Conservation (phyloP, 1,140 invertebrate genomes). For the Drosophila orena region DNA sequence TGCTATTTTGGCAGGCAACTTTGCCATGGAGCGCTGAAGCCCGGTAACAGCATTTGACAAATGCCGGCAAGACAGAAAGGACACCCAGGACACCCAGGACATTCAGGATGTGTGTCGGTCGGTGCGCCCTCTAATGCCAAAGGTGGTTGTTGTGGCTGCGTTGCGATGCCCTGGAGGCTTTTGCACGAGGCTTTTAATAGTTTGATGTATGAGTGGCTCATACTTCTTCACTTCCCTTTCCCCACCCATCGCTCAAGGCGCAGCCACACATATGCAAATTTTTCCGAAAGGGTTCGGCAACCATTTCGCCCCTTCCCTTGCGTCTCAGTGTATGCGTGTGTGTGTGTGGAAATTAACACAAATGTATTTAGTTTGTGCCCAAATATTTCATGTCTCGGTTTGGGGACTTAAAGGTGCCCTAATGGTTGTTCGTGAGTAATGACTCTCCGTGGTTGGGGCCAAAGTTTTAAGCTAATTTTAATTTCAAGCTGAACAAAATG, state of each 20-base stretch:
- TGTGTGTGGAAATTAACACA: conserved; percentile 74
- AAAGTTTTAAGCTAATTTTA: conserved; percentile 64
- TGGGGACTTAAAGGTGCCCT: conserved; percentile 62
- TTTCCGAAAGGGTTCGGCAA: conserved; percentile 46
- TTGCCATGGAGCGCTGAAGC: conserved; percentile 48
- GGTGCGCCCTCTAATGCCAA: conserved; percentile 12
- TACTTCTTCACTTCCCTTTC: conserved; percentile 1
- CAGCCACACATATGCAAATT: conserved; percentile 79
- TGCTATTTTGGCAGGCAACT: conserved; percentile 71
- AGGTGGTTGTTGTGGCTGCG: conserved; percentile 53
- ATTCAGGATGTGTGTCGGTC: background rate
- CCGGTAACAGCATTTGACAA: conserved; percentile 76
- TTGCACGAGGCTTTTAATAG: conserved; percentile 76
- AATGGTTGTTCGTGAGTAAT: conserved; percentile 44
- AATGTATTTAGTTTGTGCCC: conserved; percentile 76
- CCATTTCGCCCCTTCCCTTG: conserved; percentile 5
- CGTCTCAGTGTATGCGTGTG: background rate
- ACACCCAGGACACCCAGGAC: conserved; percentile 8
- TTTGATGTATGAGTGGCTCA: conserved; percentile 76
- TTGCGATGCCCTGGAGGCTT: conserved; percentile 64
- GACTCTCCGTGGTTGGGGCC: conserved; percentile 32
- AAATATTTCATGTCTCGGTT: conserved; percentile 60
- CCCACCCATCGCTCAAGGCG: conserved; percentile 3
- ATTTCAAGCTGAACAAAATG: conserved; percentile 31
- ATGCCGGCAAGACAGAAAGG: conserved; percentile 56